These are phyloP conservation scores for Cyanoliseus patagonus DNA, from an alignment of 2,113 vertebrate genomes.

Conservation along the genomic window DNA sequence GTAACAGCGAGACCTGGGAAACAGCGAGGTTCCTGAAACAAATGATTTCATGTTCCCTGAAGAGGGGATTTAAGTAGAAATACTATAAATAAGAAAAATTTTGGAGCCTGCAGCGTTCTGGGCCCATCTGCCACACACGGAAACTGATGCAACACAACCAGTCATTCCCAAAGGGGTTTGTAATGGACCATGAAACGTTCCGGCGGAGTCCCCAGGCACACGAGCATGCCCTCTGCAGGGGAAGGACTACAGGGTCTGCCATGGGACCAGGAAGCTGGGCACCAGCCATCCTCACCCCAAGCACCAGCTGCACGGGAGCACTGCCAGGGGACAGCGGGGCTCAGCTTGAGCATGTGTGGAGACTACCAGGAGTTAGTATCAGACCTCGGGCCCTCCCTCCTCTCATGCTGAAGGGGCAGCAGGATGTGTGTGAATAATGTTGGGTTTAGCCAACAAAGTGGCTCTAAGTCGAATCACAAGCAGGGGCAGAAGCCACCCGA, in stretches of 20 bases:
- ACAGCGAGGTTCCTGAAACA: constrained; percentile 26
- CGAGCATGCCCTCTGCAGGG: neutral
- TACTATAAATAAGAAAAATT: constrained; percentile 55
- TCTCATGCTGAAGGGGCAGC: neutral
- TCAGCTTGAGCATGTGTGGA: neutral
- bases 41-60: constrained; percentile 8
- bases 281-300: neutral
- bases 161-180: constrained; percentile 57
- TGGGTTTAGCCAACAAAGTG: neutral
- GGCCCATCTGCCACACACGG: constrained; percentile 35
- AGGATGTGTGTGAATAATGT: fast-evolving
- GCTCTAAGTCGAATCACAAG: neutral
- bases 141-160: constrained; percentile 33
- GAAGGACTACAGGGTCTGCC: neutral
- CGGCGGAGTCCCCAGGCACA: neutral
- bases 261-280: neutral
- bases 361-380: neutral
- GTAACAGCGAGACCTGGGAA: constrained; percentile 47
- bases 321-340: neutral
- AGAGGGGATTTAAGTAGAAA: constrained; percentile 35
- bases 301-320: neutral
- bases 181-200: constrained; percentile 46
- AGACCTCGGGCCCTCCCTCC: neutral
- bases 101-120: constrained; percentile 38
- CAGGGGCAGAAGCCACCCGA: neutral